Evolutionary conservation across 1,140 invertebrate genomes (phyloP), one percentile per base, ranked within the genome.

Genomic region (Lycorma delicatula): DNA sequence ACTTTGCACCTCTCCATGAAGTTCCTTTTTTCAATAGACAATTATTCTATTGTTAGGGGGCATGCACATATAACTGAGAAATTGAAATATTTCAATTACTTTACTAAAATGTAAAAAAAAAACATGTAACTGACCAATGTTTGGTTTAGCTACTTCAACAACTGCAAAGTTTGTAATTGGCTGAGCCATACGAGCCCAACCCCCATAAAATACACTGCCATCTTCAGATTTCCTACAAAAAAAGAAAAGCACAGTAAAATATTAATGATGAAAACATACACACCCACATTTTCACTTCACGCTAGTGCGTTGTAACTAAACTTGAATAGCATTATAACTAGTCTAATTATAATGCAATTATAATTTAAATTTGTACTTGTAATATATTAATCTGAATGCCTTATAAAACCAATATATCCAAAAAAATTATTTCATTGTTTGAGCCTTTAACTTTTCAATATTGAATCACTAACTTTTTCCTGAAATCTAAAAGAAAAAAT

Each of bases 111-210:
- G 11, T 46, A 16, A 7, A 49, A 25, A 25, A 25, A 11, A 16
- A n/a, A n/a, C n/a, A n/a, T n/a, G n/a, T 26, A 11, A 56, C 61
- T 60, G 67, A 78, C 71, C 86, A 11, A 93, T 85, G 70, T 91
- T 89, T 0, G 89, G 89, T 67, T 91, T 91, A 1, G 87, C 85
- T 1, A 93, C 89, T 76, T 98, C 93, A n/a, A 98, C 91, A 16
- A 98, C 89, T 11, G 89, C 87, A 75, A 98, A 98, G 58, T 85
- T 85, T 6, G 84, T 78, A 36, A 99, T 91, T 0, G 93, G 92
- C 65, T 97, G 89, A 1, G 97, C 96, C 97, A 99, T 99, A 59
- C 95, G 79, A 0, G 97, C 94, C 95, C 96, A 99, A 16, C 97
- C 96, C 6, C 92, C 92, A 75, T 96, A 99, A 64, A 91, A 87